Conservation (phyloP, 2,797 vertebrate species). For the Xenentodon cancila region DNA sequence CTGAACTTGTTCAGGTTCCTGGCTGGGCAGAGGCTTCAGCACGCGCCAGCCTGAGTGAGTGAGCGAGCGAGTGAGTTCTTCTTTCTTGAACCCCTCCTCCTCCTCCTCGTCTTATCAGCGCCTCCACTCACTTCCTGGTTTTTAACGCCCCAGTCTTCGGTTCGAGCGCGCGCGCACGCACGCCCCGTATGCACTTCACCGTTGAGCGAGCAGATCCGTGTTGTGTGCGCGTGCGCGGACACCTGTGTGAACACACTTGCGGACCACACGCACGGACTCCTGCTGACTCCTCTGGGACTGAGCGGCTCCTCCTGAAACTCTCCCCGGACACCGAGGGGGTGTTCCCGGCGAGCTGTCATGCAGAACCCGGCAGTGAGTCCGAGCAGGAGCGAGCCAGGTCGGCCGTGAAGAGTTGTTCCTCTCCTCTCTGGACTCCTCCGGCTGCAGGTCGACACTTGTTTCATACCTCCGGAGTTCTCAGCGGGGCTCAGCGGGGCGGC, state of each 20-base stretch:
- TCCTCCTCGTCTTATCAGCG: constrained; percentile 46
- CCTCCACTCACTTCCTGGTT: constrained; percentile 66
- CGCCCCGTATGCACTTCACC: neutral
- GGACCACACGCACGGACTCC: too few species aligned
- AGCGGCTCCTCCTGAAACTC: too few species aligned
- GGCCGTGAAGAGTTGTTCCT: too few species aligned
- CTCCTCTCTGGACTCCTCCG: neutral
- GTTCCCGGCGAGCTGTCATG: too few species aligned
- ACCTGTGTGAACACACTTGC: neutral
- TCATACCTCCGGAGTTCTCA: neutral
- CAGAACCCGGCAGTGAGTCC: too few species aligned
- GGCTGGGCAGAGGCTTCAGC: too few species aligned
- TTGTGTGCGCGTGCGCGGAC: neutral
- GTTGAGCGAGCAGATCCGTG: neutral
- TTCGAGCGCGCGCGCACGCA: neutral
- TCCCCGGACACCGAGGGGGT: too few species aligned
- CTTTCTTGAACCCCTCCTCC: neutral
- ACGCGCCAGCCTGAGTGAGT: too few species aligned
- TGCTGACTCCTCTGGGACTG: too few species aligned
- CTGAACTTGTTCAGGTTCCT: too few species aligned
- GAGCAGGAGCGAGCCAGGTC: too few species aligned
- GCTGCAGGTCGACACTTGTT: neutral
- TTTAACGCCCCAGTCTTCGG: neutral
- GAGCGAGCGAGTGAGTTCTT: constrained; percentile 2
- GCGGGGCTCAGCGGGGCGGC: neutral